These are phyloP conservation scores for Mimachlamys varia DNA, from an alignment of 2,888 invertebrate species.

Conservation along the genomic window DNA sequence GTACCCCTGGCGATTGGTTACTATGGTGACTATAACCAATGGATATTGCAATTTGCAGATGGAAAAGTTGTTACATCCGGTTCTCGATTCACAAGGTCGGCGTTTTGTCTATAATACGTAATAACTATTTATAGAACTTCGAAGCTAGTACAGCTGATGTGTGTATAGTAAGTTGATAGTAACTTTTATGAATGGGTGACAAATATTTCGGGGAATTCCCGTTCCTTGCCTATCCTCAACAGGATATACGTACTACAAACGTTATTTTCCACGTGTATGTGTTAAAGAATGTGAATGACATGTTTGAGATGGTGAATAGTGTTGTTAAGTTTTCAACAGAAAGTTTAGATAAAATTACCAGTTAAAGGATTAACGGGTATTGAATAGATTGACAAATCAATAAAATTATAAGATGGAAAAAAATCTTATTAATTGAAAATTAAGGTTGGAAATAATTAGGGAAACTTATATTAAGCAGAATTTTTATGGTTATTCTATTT, in stretches of 20 bases:
- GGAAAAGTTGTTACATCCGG: too few species aligned
- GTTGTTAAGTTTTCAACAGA: not conserved
- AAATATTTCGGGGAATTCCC: conserved; percentile 26
- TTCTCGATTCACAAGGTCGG: not conserved
- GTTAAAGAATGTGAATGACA: not conserved
- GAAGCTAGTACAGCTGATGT: not conserved
- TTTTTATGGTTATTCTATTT: too few species aligned
- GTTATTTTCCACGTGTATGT: not conserved
- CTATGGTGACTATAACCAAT: not conserved
- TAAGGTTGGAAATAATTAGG: too few species aligned
- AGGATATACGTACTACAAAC: not conserved
- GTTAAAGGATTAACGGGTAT: too few species aligned
- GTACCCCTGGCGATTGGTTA: not conserved
- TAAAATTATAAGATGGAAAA: too few species aligned
- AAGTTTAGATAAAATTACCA: not conserved
- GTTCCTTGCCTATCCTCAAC: not conserved
- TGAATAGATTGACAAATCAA: too few species aligned
- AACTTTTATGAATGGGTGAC: conserved; percentile 1
- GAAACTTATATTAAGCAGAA: too few species aligned
- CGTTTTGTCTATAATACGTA: not conserved
- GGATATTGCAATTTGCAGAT: too few species aligned
- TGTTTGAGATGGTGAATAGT: not conserved
- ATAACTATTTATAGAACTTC: not conserved
- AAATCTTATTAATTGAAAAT: too few species aligned
- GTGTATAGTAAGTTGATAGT: not conserved